Percentiles rank a stretch among this genome's conserved stretches.
Conservation (phyloP, 23 tunicate species). For the Trididemnum clinides region DNA sequence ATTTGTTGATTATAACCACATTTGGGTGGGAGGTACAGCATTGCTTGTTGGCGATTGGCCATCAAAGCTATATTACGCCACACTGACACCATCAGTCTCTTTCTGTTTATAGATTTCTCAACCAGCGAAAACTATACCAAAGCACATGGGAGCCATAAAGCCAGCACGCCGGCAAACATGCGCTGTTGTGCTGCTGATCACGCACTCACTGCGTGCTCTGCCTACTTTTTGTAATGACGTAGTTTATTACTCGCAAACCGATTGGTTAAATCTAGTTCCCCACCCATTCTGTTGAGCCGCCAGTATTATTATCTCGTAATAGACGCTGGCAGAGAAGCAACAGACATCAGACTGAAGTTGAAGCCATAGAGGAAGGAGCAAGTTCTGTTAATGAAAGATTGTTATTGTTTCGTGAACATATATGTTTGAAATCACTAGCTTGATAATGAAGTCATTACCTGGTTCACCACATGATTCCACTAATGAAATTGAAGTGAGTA, state of each 20-base stretch:
- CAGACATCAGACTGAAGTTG: not conserved
- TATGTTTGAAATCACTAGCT: not conserved
- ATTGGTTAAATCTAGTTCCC: constrained; percentile 14
- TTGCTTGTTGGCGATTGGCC: too few species aligned
- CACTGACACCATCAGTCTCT: too few species aligned
- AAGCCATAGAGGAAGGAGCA: not conserved
- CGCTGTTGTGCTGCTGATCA: constrained; percentile 17
- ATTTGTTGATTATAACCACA: too few species aligned
- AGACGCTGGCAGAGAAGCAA: not conserved
- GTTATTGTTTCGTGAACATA: not conserved
- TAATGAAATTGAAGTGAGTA: constrained; percentile 52
- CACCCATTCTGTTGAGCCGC: constrained; percentile 44
- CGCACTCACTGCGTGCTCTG: constrained; percentile 35
- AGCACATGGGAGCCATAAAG: constrained; percentile 25
- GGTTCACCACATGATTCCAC: constrained; percentile 38
- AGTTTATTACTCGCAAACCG: too few species aligned
- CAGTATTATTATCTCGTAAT: not conserved
- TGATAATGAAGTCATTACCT: constrained; percentile 55
- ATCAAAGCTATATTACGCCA: too few species aligned
- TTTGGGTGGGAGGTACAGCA: too few species aligned
- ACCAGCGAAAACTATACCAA: not conserved
- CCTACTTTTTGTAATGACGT: not conserved
- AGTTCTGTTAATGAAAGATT: not conserved
- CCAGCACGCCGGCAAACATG: constrained; percentile 45
- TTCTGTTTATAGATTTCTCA: not conserved